Evolutionary conservation across 2,797 vertebrate genomes (phyloP).

Genomic region (Enteromius unitaeniatus): DNA sequence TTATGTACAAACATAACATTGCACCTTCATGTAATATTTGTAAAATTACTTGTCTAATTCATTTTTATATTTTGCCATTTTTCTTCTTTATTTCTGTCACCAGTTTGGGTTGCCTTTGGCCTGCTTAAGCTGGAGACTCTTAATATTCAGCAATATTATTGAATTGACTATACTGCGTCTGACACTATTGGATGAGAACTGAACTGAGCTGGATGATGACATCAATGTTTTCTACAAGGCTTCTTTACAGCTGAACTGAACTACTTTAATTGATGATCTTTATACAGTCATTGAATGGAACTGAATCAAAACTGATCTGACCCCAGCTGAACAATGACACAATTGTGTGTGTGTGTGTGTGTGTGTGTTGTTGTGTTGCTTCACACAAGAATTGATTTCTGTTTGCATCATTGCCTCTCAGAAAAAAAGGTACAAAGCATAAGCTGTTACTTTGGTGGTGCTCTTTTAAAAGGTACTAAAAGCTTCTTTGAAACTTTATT

Average conservation of each 20-base stretch:
- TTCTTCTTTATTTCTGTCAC: neutral
- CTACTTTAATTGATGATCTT: neutral
- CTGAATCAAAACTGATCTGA: neutral
- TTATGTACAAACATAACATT: neutral
- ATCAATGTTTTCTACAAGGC: neutral
- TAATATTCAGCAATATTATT: neutral
- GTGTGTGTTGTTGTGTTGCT: neutral
- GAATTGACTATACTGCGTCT: neutral
- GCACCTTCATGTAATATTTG: neutral
- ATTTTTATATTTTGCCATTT: neutral
- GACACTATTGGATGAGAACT: neutral
- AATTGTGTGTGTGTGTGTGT: neutral
- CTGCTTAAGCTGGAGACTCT: neutral
- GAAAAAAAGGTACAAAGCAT: neutral
- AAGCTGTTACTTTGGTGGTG: neutral
- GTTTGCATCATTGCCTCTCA: neutral
- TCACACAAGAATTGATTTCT: neutral
- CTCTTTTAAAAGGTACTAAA: neutral
- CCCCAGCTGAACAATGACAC: neutral
- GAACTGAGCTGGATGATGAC: neutral
- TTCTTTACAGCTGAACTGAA: neutral
- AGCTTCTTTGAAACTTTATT: no score
- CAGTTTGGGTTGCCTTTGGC: neutral
- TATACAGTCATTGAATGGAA: neutral
- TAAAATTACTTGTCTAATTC: neutral